phyloP scores from a whole-genome alignment of 2,113 vertebrate species.

The Poeciliopsis retropinna region DNA sequence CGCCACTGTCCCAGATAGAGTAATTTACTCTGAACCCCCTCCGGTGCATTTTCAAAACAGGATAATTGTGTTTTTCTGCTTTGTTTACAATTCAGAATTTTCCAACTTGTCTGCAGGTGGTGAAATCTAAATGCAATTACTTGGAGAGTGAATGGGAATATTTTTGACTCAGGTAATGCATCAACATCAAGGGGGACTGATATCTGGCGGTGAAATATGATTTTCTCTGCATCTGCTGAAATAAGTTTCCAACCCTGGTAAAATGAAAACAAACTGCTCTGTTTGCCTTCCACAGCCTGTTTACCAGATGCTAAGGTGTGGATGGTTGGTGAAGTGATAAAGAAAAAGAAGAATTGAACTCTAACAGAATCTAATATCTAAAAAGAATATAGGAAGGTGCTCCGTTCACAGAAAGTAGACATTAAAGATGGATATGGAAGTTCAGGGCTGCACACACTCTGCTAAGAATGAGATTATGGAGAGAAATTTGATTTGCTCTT shows the following conservation, averaged over 20 bases:
- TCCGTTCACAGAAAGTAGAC: constrained; percentile 15
- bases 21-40: constrained; percentile 17
- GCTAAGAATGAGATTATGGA: constrained; percentile 33
- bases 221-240: constrained; percentile 60
- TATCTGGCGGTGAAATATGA: constrained; percentile 55
- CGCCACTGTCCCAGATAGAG: constrained; percentile 15
- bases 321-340: constrained; percentile 36
- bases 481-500: constrained; percentile 52
- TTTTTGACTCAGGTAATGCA: constrained; percentile 58
- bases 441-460: constrained; percentile 16
- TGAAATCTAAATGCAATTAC: constrained; percentile 59
- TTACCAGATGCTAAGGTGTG: constrained; percentile 46
- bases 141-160: constrained; percentile 45
- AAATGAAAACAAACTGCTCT: constrained; percentile 60
- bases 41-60: constrained; percentile 23
- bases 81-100: constrained; percentile 58
- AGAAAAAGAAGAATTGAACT: constrained; percentile 29
- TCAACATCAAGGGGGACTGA: constrained; percentile 63
- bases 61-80: constrained; percentile 53
- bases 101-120: constrained; percentile 39
- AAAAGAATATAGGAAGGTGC: constrained; percentile 23
- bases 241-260: constrained; percentile 50
- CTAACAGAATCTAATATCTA: constrained; percentile 22
- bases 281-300: constrained; percentile 46
- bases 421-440: constrained; percentile 25